These are phyloP conservation scores for Morpho deidamia DNA, from an alignment of 2,888 invertebrate genomes.

Conservation along the genomic window DNA sequence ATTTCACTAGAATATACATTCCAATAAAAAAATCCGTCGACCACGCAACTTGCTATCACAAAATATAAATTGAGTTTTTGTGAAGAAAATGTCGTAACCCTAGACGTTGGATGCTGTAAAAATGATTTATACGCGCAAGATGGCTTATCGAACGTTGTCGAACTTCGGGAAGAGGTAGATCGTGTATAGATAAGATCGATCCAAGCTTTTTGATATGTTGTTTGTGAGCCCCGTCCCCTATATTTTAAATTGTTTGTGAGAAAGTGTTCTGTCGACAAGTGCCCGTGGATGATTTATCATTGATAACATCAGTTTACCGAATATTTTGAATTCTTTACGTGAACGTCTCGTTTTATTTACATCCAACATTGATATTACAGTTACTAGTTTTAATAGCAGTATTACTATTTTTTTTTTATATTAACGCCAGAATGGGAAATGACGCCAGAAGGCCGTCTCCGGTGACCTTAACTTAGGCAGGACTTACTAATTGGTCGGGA, in stretches of 20 bases:
- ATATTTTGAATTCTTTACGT: constrained; percentile 8
- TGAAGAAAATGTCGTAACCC: neutral
- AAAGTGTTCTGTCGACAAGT: constrained; percentile 21
- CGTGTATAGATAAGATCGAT: constrained; percentile 44
- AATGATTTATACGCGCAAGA: constrained; percentile 67
- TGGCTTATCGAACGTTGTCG: constrained; percentile 62
- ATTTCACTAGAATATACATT: no score
- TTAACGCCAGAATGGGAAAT: no score
- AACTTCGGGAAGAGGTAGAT: constrained; percentile 53
- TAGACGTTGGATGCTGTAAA: constrained; percentile 43
- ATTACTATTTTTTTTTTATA: no score
- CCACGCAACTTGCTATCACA: no score
- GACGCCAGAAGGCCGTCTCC: no score
- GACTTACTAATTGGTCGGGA: no score
- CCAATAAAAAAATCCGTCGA: no score
- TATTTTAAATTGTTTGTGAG: constrained; percentile 18
- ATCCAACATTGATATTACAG: no score
- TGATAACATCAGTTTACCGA: constrained; percentile 10
- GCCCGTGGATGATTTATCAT: constrained; percentile 16
- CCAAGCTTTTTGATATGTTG: constrained; percentile 18
- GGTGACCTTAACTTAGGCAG: no score
- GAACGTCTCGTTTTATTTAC: neutral
- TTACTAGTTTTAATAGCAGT: no score
- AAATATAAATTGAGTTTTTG: neutral
- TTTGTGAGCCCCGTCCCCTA: constrained; percentile 10